Evolutionary conservation across 2,888 invertebrate species (phyloP).

Genomic region (Hemicrepidius hirtus): DNA sequence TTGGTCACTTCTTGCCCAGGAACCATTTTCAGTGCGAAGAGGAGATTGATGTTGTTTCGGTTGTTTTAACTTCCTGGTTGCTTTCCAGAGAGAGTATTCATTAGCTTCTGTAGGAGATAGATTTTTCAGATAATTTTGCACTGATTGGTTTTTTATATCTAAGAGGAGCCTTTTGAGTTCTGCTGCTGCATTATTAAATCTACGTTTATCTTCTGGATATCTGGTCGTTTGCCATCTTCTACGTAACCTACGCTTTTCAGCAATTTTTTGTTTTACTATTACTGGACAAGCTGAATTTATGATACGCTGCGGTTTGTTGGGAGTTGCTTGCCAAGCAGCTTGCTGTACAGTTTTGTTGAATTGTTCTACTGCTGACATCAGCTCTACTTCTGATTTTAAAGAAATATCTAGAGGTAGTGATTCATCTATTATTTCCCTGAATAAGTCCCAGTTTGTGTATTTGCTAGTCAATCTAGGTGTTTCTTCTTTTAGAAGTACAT

Average conservation of each 20-base stretch:
- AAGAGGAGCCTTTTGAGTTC: neutral
- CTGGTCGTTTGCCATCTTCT: constrained; percentile 18
- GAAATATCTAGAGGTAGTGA: constrained; percentile 17
- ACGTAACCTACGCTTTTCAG: constrained; percentile 11
- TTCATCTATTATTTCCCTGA: constrained; percentile 13
- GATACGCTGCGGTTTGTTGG: constrained; percentile 14
- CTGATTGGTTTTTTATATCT: neutral
- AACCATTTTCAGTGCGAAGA: neutral
- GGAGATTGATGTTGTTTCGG: constrained; percentile 10
- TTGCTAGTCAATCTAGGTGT: constrained; percentile 3
- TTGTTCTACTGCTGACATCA: constrained; percentile 7
- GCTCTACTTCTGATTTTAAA: neutral
- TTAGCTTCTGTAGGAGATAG: neutral
- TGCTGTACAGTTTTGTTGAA: constrained; percentile 2
- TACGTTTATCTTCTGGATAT: constrained; percentile 20
- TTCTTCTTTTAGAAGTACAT: neutral
- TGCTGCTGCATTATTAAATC: neutral
- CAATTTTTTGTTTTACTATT: constrained; percentile 8
- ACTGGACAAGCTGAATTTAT: neutral
- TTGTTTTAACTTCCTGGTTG: constrained; percentile 14
- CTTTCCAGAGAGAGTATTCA: constrained; percentile 14
- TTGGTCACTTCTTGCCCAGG: constrained; percentile 20
- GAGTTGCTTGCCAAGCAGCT: constrained; percentile 10
- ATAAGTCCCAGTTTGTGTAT: constrained; percentile 9
- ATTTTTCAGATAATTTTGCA: neutral